These are phyloP conservation scores for Rhysida immarginata DNA, from an alignment of 1,140 invertebrate genomes.

Conservation along the genomic window DNA sequence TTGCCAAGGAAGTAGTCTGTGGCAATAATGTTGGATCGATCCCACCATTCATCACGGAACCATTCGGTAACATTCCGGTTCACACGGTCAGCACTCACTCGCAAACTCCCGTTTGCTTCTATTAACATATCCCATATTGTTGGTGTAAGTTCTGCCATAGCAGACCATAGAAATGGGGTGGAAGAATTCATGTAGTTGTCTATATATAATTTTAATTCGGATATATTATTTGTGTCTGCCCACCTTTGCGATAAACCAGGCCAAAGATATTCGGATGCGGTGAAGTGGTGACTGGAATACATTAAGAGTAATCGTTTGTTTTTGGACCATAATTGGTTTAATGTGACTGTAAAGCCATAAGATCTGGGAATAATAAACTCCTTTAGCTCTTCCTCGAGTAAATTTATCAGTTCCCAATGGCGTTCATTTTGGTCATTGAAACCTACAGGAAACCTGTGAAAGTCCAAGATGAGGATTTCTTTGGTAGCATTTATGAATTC, in stretches of 20 bases:
- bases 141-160: constrained; percentile 67
- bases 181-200: constrained; percentile 5
- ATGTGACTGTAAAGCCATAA: constrained; percentile 27
- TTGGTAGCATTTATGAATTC: constrained; percentile 34
- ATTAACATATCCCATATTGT: constrained; percentile 48
- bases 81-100: constrained; percentile 48
- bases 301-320: constrained; percentile 45
- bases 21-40: constrained; percentile 41
- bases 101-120: constrained; percentile 43
- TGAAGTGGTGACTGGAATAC: constrained; percentile 28
- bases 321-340: constrained; percentile 43
- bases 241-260: constrained; percentile 7
- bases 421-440: constrained; percentile 22
- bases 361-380: constrained; percentile 32
- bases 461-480: constrained; percentile 8
- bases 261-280: constrained; percentile 5
- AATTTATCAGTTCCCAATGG: constrained; percentile 39
- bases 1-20: constrained; percentile 42
- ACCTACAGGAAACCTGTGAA: constrained; percentile 36
- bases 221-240: constrained; percentile 3
- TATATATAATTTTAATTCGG: not conserved
- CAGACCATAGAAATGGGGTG: constrained; percentile 43
- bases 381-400: constrained; percentile 44
- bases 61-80: constrained; percentile 40
- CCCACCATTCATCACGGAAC: constrained; percentile 37